phyloP scores from a whole-genome alignment of 2,113 vertebrate species.

The Acrocephalus arundinaceus region DNA sequence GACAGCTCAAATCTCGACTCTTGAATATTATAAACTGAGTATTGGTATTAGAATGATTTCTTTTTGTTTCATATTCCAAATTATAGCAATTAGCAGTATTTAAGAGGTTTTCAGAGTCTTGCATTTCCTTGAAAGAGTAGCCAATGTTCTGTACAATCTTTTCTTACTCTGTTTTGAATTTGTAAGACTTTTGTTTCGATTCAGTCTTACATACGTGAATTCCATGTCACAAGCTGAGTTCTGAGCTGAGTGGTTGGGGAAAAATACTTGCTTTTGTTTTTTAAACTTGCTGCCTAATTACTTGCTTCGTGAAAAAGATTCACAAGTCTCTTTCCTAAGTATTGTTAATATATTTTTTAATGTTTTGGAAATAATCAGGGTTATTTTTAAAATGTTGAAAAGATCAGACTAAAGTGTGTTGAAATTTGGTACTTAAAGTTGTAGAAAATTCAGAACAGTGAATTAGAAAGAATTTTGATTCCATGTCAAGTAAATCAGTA shows the following conservation, averaged over 20 bases:
- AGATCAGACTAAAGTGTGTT: not conserved
- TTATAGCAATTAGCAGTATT: not conserved
- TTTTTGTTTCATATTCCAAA: not conserved
- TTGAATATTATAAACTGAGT: not conserved
- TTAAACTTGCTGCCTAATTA: not conserved
- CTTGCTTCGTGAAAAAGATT: not conserved
- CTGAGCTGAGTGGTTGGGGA: not conserved
- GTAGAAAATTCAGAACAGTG: not conserved
- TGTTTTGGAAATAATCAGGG: not conserved
- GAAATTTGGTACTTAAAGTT: not conserved
- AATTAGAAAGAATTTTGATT: not conserved
- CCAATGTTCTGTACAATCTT: not conserved
- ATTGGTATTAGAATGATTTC: not conserved
- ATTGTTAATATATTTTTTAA: not conserved
- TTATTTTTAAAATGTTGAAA: not conserved
- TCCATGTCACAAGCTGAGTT: not conserved
- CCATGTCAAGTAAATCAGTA: not conserved
- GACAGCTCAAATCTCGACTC: not conserved
- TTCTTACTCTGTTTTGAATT: not conserved
- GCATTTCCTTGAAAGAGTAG: not conserved
- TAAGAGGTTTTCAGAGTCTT: not conserved
- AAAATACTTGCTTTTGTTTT: not conserved
- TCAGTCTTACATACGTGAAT: not conserved
- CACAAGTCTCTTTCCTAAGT: not conserved
- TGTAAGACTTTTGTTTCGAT: not conserved